Percentiles rank a stretch among this genome's conserved stretches.
These are phyloP conservation scores for Alcis repandata DNA, from an alignment of 2,888 invertebrate species.

Conservation along the genomic window DNA sequence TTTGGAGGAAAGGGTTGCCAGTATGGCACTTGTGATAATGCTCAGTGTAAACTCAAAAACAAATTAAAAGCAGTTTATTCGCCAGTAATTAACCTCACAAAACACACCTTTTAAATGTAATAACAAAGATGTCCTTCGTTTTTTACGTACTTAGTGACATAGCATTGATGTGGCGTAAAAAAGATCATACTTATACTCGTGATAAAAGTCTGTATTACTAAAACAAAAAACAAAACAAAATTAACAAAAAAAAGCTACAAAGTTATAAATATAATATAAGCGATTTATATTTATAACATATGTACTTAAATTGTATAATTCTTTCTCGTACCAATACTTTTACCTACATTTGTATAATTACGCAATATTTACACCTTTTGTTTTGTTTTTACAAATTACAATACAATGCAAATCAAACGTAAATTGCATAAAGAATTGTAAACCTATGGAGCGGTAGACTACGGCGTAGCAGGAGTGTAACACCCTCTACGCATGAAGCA, in stretches of 20 bases:
- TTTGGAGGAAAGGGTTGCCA: slow-evolving; percentile 42
- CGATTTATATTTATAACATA: too few species aligned
- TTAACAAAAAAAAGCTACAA: too few species aligned
- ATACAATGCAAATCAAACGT: neutral
- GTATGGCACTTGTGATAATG: slow-evolving; percentile 41
- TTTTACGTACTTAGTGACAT: neutral
- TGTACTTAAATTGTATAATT: too few species aligned
- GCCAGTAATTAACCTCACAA: slow-evolving; percentile 31
- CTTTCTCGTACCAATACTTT: too few species aligned
- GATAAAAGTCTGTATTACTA: neutral
- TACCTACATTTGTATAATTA: too few species aligned
- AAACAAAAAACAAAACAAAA: neutral
- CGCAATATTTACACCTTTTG: too few species aligned
- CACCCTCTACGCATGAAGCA: slow-evolving; percentile 9
- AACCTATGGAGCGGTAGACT: slow-evolving; percentile 14
- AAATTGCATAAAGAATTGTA: neutral
- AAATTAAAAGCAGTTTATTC: slow-evolving; percentile 26
- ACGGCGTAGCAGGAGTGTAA: slow-evolving; percentile 35
- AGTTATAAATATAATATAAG: too few species aligned
- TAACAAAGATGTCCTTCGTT: slow-evolving; percentile 10
- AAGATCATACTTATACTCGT: neutral
- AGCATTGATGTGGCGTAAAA: neutral
- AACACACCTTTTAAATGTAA: slow-evolving; percentile 15
- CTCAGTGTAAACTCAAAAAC: slow-evolving; percentile 16
- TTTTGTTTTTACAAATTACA: too few species aligned